These are phyloP conservation scores for Tetramorium alpestre DNA, from an alignment of 1,140 invertebrate genomes.

Conservation along the genomic window DNA sequence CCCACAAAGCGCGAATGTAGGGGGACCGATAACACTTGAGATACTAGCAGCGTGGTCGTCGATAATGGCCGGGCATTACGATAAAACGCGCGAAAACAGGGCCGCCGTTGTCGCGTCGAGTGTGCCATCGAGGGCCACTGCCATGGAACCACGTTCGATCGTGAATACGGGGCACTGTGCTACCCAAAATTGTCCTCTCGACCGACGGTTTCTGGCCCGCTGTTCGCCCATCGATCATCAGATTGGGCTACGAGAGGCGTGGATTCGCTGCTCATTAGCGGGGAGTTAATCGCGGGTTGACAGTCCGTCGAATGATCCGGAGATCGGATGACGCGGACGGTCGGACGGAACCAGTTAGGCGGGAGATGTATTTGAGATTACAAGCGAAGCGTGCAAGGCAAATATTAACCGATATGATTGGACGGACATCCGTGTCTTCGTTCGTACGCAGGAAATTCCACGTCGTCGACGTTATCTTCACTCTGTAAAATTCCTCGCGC, in stretches of 20 bases:
- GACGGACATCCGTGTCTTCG: background rate
- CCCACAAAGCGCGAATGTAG: slow-evolving; percentile 6
- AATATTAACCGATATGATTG: slow-evolving; percentile 47
- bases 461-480: background rate
- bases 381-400: background rate
- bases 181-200: slow-evolving; percentile 68
- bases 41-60: slow-evolving; percentile 24
- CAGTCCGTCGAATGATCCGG: slow-evolving; percentile 3
- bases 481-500: background rate
- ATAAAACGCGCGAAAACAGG: slow-evolving; percentile 67
- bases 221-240: slow-evolving; percentile 59
- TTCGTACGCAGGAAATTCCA: background rate
- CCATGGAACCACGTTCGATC: slow-evolving; percentile 45
- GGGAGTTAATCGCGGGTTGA: slow-evolving; percentile 15
- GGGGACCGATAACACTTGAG: slow-evolving; percentile 12
- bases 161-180: slow-evolving; percentile 64
- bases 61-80: slow-evolving; percentile 59
- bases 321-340: slow-evolving; percentile 12
- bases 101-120: slow-evolving; percentile 55
- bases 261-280: slow-evolving; percentile 29
- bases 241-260: slow-evolving; percentile 9
- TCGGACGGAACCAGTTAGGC: slow-evolving; percentile 18
- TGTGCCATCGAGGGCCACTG: slow-evolving; percentile 27
- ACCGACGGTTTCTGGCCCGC: slow-evolving; percentile 43
- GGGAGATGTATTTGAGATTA: slow-evolving; percentile 23